These are phyloP conservation scores for Henricia sp. DNA, from an alignment of 53 echinoderm and acorn worm species.

Conservation along the genomic window DNA sequence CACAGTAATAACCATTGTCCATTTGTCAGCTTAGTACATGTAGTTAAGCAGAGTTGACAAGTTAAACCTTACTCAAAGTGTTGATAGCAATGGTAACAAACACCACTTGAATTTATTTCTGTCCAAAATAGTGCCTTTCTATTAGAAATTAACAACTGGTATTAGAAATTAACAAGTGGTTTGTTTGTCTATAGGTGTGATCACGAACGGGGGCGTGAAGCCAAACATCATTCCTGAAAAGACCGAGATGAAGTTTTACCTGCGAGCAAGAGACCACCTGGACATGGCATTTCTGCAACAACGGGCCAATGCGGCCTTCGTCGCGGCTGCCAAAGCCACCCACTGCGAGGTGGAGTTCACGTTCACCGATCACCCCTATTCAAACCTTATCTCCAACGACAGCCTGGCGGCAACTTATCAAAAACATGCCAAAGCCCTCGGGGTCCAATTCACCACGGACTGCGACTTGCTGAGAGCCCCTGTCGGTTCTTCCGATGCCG, in stretches of 20 bases:
- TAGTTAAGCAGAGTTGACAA: too few relatives aligned
- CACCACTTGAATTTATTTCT: too few relatives aligned
- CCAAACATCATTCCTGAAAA: constrained; percentile 87
- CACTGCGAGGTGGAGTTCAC: constrained; percentile 79
- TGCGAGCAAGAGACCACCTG: constrained; percentile 81
- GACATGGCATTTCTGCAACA: constrained; percentile 85
- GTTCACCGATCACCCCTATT: constrained; percentile 83
- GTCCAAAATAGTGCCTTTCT: too few relatives aligned
- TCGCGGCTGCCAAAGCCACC: constrained; percentile 79
- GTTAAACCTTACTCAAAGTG: too few relatives aligned
- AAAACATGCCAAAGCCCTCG: constrained; percentile 67
- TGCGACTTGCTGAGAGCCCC: constrained; percentile 38
- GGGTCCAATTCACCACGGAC: constrained; percentile 56
- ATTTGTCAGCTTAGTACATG: too few relatives aligned
- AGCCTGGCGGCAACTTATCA: constrained; percentile 63
- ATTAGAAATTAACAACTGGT: too few relatives aligned
- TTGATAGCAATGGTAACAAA: too few relatives aligned
- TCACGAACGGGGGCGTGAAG: constrained; percentile 77
- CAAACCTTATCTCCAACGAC: constrained; percentile 70
- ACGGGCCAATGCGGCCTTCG: constrained; percentile 79
- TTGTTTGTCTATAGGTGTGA: constrained; percentile 65
- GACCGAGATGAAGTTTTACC: constrained; percentile 80
- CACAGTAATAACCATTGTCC: constrained; percentile 76
- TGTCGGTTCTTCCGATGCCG: constrained; percentile 79
- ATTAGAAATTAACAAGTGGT: background rate